Evolutionary conservation across 30 jellyfish, hydroid and myxozoan genomes (phyloP).

Genomic region (Hydra vulgaris): DNA sequence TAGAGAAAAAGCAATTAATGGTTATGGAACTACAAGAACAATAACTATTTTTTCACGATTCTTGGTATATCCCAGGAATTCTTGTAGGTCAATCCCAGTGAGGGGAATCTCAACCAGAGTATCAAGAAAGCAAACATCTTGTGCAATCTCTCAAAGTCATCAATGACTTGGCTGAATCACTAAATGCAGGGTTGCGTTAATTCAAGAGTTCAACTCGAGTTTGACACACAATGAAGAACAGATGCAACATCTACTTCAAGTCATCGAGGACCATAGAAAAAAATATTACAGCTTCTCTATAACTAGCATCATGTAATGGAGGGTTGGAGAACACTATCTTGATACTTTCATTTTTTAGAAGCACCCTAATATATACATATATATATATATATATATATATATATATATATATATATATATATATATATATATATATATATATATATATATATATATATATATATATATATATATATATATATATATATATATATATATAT

Average conservation of each 20-base stretch:
- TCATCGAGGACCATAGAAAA: not conserved
- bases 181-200: not conserved
- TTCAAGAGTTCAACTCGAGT: not conserved
- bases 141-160: not conserved
- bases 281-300: not conserved
- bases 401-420: too few species aligned
- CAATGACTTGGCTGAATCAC: not conserved
- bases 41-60: not conserved
- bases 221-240: not conserved
- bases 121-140: too few species aligned
- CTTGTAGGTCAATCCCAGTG: not conserved
- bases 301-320: not conserved
- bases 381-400: too few species aligned
- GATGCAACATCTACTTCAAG: not conserved
- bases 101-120: not conserved
- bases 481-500: too few species aligned
- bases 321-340: not conserved
- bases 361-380: too few species aligned
- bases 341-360: not conserved
- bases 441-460: too few species aligned
- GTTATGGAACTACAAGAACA: not conserved
- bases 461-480: too few species aligned
- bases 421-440: too few species aligned
- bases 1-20: not conserved
- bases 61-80: not conserved